Conservation (phyloP, 2,888 invertebrate species). For the Dorcus parallelipipedus region DNA sequence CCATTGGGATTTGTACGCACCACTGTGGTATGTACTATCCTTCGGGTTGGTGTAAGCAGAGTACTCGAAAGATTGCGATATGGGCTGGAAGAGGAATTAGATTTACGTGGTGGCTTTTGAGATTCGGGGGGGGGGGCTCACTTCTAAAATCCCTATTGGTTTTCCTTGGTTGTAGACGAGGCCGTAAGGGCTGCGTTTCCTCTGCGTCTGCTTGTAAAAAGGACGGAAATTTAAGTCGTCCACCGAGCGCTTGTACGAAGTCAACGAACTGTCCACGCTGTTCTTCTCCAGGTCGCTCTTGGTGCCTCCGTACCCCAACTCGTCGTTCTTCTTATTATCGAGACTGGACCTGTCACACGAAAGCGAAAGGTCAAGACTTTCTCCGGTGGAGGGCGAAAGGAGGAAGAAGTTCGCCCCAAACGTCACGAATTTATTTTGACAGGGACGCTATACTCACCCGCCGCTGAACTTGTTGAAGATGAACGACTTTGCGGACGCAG, state of each 20-base stretch:
- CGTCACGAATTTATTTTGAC: neutral
- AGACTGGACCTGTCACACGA: conserved; percentile 4
- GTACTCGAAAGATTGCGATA: conserved; percentile 19
- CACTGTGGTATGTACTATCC: conserved; percentile 6
- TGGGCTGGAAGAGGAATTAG: conserved; percentile 7
- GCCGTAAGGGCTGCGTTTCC: conserved; percentile 27
- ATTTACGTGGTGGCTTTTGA: too few species aligned
- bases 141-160: conserved; percentile 32
- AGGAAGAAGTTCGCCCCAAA: too few species aligned
- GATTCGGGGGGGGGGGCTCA: conserved; percentile 3
- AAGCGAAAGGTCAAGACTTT: too few species aligned
- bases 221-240: conserved; percentile 5
- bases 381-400: too few species aligned
- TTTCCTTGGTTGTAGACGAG: conserved; percentile 32
- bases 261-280: conserved; percentile 4
- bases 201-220: conserved; percentile 4
- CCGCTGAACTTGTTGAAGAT: conserved; percentile 13
- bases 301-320: conserved; percentile 7
- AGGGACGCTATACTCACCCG: conserved; percentile 9
- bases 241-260: conserved; percentile 13
- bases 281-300: conserved; percentile 6
- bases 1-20: conserved; percentile 16
- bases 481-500: conserved; percentile 10
- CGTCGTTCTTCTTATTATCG: conserved; percentile 6
- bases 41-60: conserved; percentile 9